Evolutionary conservation across 2,888 invertebrate species (phyloP).

Genomic region (Sisyra nigra): DNA sequence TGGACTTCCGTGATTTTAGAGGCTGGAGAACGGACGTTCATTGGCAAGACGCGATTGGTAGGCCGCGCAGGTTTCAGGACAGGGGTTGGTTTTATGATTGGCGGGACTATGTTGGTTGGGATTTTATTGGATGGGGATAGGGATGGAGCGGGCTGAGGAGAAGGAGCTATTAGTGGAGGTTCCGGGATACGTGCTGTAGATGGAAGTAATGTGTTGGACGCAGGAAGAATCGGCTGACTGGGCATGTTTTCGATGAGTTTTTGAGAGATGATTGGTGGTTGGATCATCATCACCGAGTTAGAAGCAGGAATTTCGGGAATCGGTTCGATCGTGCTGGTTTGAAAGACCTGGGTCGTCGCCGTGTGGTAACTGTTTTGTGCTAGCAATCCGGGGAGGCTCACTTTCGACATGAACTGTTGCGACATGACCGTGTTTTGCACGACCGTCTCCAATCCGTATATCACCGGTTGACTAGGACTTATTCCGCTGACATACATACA

Average conservation of each 20-base stretch:
- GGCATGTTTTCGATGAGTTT: background rate
- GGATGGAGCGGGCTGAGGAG: conserved; percentile 2
- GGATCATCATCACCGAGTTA: conserved; percentile 48
- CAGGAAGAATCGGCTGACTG: background rate
- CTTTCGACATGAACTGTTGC: conserved; percentile 70
- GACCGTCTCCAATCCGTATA: conserved; percentile 71
- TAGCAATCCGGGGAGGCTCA: conserved; percentile 56
- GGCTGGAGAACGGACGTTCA: conserved; percentile 46
- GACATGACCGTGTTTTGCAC: conserved; percentile 82
- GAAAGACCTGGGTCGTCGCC: conserved; percentile 69
- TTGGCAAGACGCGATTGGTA: conserved; percentile 62
- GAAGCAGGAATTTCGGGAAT: conserved; percentile 52
- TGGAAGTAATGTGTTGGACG: conserved; percentile 4
- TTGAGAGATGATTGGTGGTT: conserved; percentile 9
- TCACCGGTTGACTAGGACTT: conserved; percentile 50
- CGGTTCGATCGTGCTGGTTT: conserved; percentile 72
- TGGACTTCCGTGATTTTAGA: conserved; percentile 13
- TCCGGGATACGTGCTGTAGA: conserved; percentile 12
- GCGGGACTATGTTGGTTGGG: conserved; percentile 56
- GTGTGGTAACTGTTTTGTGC: conserved; percentile 72
- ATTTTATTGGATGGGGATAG: conserved; percentile 20
- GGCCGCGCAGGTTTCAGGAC: conserved; percentile 32
- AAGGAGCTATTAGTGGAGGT: conserved; percentile 3
- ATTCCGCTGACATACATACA: conserved; percentile 33
- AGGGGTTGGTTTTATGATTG: conserved; percentile 28